Evolutionary conservation across 2,113 vertebrate species (phyloP).

Genomic region (Ptychochromis oligacanthus): DNA sequence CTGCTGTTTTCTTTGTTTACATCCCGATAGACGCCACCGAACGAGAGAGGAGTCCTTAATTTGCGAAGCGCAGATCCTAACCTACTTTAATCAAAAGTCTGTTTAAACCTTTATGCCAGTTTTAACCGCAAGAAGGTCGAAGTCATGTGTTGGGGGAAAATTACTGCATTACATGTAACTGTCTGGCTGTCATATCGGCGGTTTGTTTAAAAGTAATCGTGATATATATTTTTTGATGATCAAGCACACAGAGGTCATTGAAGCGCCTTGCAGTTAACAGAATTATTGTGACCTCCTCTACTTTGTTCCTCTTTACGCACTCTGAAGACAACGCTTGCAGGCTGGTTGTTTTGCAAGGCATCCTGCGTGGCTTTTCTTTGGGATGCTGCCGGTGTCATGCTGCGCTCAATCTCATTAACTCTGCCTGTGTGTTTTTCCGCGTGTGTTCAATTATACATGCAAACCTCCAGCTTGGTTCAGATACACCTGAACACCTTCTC

Average conservation of each 20-base stretch:
- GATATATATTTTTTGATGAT: background rate
- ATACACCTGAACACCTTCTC: slow-evolving; percentile 35
- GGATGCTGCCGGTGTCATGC: slow-evolving; percentile 11
- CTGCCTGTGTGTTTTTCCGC: background rate
- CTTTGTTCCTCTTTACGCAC: background rate
- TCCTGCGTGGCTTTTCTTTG: background rate
- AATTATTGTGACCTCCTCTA: background rate
- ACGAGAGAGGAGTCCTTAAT: background rate
- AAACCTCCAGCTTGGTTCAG: slow-evolving; percentile 1
- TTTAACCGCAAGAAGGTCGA: slow-evolving; percentile 27
- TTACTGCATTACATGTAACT: background rate
- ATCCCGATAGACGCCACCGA: background rate
- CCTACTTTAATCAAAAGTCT: slow-evolving; percentile 19
- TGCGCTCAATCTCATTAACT: slow-evolving; percentile 23
- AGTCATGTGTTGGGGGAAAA: background rate
- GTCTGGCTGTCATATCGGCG: background rate
- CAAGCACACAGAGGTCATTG: background rate
- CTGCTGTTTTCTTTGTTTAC: slow-evolving; percentile 29
- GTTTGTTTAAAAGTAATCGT: background rate
- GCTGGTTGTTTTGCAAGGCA: background rate
- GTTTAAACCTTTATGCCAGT: background rate
- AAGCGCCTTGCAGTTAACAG: background rate
- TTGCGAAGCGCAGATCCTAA: background rate
- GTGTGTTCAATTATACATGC: slow-evolving; percentile 11
- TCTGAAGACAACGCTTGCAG: background rate